phyloP scores from a whole-genome alignment of 2,113 vertebrate species.

The Raphicerus campestris region DNA sequence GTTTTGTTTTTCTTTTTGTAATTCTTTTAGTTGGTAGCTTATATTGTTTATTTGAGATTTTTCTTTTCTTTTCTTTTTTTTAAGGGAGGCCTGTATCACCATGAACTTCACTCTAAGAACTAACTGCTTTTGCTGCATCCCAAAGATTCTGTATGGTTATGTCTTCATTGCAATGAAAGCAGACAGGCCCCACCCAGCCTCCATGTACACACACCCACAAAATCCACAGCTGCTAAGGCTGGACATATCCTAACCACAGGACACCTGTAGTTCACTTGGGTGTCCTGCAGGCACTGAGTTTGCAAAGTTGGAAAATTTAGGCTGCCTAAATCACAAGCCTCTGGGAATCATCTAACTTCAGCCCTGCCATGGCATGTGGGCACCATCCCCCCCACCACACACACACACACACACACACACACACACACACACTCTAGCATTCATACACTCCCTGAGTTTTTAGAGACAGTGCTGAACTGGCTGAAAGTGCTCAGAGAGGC shows the following conservation, averaged over 20 bases:
- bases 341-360: neutral
- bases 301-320: neutral
- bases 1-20: neutral
- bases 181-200: neutral
- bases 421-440: rapidly evolving
- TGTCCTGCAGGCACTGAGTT: neutral
- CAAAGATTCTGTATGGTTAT: neutral
- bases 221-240: neutral
- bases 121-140: neutral
- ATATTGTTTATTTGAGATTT: neutral
- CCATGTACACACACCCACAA: neutral
- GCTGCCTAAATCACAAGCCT: neutral
- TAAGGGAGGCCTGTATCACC: neutral
- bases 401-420: rapidly evolving
- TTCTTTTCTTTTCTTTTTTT: neutral
- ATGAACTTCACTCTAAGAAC: neutral
- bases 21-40: neutral
- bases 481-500: neutral
- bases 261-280: neutral
- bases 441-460: neutral
- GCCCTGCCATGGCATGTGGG: neutral
- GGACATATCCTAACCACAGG: neutral
- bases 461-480: neutral
- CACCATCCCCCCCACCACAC: neutral
- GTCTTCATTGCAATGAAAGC: neutral